Conservation (phyloP, 2,797 vertebrate genomes). For the Kryptolebias ocellatus region DNA sequence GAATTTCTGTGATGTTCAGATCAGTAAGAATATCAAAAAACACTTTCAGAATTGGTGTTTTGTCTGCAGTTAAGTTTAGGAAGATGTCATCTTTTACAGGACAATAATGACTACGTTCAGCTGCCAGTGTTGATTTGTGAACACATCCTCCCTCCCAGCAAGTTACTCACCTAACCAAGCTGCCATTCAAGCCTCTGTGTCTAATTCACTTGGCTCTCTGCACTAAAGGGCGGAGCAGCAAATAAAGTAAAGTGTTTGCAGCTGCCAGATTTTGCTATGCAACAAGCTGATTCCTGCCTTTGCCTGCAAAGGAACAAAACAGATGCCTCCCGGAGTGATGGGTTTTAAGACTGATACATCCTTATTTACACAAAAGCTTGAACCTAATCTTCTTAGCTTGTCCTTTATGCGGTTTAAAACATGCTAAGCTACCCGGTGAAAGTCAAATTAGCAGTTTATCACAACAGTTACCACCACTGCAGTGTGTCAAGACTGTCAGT, state of each 20-base stretch:
- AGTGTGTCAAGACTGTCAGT: slow-evolving; percentile 17
- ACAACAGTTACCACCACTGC: not conserved
- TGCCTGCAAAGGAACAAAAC: slow-evolving; percentile 9
- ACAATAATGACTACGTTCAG: slow-evolving; percentile 4
- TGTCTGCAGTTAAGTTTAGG: not conserved
- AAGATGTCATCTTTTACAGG: not conserved
- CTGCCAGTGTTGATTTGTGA: slow-evolving; percentile 27
- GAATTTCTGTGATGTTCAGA: not conserved
- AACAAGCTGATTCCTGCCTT: slow-evolving; percentile 35
- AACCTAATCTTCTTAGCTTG: not conserved
- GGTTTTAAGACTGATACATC: slow-evolving; percentile 1
- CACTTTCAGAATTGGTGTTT: not conserved
- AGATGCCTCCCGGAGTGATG: slow-evolving; percentile 5
- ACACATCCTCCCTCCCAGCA: slow-evolving; percentile 39
- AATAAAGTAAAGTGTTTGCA: slow-evolving; percentile 23
- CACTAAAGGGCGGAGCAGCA: slow-evolving; percentile 20
- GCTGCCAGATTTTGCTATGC: slow-evolving; percentile 20
- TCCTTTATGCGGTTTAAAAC: not conserved
- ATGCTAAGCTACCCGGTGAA: not conserved
- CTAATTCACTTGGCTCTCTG: slow-evolving; percentile 49
- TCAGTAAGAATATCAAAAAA: not conserved
- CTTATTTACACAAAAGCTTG: not conserved
- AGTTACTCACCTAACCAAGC: slow-evolving; percentile 19
- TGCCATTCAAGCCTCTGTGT: slow-evolving; percentile 20
- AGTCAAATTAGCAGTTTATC: not conserved